Evolutionary conservation across 2,797 vertebrate species (phyloP), one percentile per base, ranked within the genome.

Genomic region (Fringilla coelebs): DNA sequence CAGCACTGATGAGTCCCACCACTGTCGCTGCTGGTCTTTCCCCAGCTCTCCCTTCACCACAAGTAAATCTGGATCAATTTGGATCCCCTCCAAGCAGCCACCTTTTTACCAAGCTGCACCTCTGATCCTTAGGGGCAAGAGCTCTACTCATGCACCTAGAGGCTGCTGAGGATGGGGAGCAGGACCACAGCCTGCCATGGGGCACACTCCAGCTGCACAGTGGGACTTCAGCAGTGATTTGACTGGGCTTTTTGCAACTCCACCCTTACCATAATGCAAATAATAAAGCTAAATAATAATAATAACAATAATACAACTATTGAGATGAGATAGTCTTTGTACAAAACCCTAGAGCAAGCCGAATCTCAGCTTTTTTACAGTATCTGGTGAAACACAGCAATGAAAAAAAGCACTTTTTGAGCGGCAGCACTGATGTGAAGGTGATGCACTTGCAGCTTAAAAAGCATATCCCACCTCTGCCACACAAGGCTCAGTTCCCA

Each of bases 371-470:
- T 55, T 81, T 60, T 48, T 48, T 31, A 49, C 19, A 43, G 6
- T 2, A 43, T 6, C 45, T 3, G 3, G 41, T 20, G 52, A 90
- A 57, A 55, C 0, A 8, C 9, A n/a, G 40, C 17, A 90, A 66
- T 6, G 3, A 52, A 68, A 57, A 4, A 40, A 70, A 22, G 41
- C 13, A 21, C 49, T 38, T 51, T 0, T 2, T 58, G 24, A 82
- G 31, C 18, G 4, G 1, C 13, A 58, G 22, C n/a, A 51, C 16
- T 0, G 0, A 36, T 6, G 28, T 3, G 0, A 66, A 90, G 2
- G 7, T 24, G 28, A 13, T 6, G 7, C 4, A 21, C 24, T 43
- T 26, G 16, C 32, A 83, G 45, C 31, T 60, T 31, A 63, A 67
- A 55, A 76, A 63, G 24, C 19, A 73, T 24, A 63, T 65, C 52